Evolutionary conservation across 2,797 vertebrate genomes (phyloP).

Genomic region (Cygnus olor): DNA sequence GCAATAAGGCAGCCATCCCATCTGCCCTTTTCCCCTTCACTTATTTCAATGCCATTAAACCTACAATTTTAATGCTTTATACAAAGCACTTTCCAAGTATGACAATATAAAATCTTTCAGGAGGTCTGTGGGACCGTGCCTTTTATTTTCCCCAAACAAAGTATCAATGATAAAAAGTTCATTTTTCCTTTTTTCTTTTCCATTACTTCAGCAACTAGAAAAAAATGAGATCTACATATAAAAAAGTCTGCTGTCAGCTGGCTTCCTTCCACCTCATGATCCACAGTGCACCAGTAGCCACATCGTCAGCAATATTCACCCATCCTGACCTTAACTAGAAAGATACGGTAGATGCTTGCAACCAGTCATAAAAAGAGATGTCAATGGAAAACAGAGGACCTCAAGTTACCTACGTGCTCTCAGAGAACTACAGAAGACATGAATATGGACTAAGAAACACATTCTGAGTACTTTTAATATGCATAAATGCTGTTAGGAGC

Average conservation of each 20-base stretch:
- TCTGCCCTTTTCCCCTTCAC: background rate
- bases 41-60: background rate
- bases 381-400: background rate
- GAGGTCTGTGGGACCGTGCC: background rate
- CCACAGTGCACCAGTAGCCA: background rate
- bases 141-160: background rate
- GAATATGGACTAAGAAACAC: background rate
- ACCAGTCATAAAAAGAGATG: background rate
- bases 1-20: background rate
- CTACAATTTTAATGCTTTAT: background rate
- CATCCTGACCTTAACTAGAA: background rate
- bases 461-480: background rate
- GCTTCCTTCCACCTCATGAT: background rate
- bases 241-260: background rate
- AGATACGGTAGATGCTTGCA: background rate
- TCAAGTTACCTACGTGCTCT: background rate
- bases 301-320: background rate
- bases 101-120: background rate
- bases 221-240: background rate
- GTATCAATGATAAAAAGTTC: background rate
- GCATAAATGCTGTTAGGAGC: background rate
- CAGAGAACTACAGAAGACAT: background rate
- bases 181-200: background rate
- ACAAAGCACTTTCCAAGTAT: background rate
- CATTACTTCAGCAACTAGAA: background rate